phyloP scores from a whole-genome alignment of 2,888 invertebrate species.

The Cyrtodaria siliqua region DNA sequence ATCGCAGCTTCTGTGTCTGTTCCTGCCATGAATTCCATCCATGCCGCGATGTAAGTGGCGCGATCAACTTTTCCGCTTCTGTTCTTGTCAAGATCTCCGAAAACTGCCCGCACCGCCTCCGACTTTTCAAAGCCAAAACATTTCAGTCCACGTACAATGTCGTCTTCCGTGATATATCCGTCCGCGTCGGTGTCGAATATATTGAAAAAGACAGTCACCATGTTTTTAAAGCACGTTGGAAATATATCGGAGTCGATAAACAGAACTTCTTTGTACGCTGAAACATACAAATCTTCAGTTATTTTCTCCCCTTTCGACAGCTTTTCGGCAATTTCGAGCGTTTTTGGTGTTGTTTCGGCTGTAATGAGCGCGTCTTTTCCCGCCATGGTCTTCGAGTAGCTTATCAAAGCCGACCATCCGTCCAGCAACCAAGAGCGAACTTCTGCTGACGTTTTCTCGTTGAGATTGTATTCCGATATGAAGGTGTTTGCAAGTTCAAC shows the following conservation, averaged over 20 bases:
- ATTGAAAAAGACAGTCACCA: slow-evolving; percentile 72
- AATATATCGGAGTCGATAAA: slow-evolving; percentile 62
- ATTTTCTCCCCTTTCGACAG: slow-evolving; percentile 64
- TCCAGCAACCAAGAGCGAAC: slow-evolving; percentile 71
- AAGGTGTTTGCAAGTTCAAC: slow-evolving; percentile 68
- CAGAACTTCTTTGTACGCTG: slow-evolving; percentile 69
- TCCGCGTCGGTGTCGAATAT: slow-evolving; percentile 73
- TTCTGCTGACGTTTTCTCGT: slow-evolving; percentile 56
- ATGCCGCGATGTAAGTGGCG: slow-evolving; percentile 75
- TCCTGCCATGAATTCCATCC: slow-evolving; percentile 78
- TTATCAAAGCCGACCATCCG: slow-evolving; percentile 68
- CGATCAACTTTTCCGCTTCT: slow-evolving; percentile 72
- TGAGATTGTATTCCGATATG: slow-evolving; percentile 64
- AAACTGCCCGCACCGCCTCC: slow-evolving; percentile 65
- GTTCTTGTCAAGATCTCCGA: slow-evolving; percentile 74
- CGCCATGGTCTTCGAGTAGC: slow-evolving; percentile 37
- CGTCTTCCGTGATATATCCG: slow-evolving; percentile 63
- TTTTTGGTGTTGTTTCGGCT: slow-evolving; percentile 55
- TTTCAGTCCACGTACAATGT: slow-evolving; percentile 68
- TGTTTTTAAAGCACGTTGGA: slow-evolving; percentile 60
- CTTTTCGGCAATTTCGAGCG: slow-evolving; percentile 58
- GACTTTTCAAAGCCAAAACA: slow-evolving; percentile 73
- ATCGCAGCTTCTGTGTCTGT: slow-evolving; percentile 62
- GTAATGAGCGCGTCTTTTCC: slow-evolving; percentile 23
- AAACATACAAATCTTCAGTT: slow-evolving; percentile 71